phyloP scores from a whole-genome alignment of 1,140 invertebrate species.

The Zophobas morio region DNA sequence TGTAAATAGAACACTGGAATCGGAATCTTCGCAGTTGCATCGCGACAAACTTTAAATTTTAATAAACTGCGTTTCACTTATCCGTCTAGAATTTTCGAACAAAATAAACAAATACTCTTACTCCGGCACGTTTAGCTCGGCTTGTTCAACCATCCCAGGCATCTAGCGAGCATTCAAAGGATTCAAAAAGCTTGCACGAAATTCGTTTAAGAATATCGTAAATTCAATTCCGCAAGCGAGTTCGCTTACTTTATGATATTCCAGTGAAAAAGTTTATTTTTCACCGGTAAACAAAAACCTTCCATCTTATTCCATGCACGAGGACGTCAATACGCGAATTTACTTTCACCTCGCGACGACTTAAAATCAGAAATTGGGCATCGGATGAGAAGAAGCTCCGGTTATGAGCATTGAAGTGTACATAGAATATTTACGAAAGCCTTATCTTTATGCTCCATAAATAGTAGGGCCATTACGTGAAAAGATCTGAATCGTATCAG shows the following conservation, averaged over 20 bases:
- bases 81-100: background rate
- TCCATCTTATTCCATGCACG: background rate
- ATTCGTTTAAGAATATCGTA: slow-evolving; percentile 24
- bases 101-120: background rate
- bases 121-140: slow-evolving; percentile 2
- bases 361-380: no score
- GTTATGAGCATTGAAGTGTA: background rate
- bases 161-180: slow-evolving; percentile 18
- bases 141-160: slow-evolving; percentile 26
- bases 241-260: slow-evolving; percentile 28
- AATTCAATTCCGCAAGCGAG: slow-evolving; percentile 25
- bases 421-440: slow-evolving; percentile 23
- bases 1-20: no score
- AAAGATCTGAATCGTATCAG: slow-evolving; percentile 48
- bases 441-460: slow-evolving; percentile 47
- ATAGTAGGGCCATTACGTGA: slow-evolving; percentile 23
- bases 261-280: slow-evolving; percentile 11
- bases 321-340: background rate
- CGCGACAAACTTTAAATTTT: background rate
- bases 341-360: background rate
- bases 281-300: slow-evolving; percentile 2
- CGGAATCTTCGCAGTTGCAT: no score
- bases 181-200: slow-evolving; percentile 31
- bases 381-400: no score
- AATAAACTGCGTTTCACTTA: background rate